These are phyloP conservation scores for Tiliacea citrago DNA, from an alignment of 2,888 invertebrate genomes.

Conservation along the genomic window DNA sequence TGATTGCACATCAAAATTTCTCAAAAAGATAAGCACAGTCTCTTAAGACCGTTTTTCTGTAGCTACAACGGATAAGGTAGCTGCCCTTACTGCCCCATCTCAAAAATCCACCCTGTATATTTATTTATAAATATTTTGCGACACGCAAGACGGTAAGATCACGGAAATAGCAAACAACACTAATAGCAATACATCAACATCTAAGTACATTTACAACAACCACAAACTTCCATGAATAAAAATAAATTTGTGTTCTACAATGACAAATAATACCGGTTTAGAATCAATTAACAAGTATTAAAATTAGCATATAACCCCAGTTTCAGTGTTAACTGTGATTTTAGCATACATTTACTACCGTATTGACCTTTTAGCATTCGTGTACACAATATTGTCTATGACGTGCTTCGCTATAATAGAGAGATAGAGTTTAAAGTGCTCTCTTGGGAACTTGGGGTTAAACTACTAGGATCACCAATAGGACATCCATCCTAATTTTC, in stretches of 20 bases:
- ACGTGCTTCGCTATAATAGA: background rate
- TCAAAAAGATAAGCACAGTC: no score
- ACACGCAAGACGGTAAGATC: background rate
- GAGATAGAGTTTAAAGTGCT: no score
- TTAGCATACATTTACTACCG: constrained; percentile 41
- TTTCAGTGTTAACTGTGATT: background rate
- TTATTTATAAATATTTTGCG: background rate
- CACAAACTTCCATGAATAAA: background rate
- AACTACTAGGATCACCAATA: background rate
- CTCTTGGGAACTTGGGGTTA: background rate
- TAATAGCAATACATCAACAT: constrained; percentile 1
- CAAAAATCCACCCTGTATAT: no score
- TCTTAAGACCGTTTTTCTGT: no score
- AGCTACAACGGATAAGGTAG: no score
- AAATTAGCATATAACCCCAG: constrained; percentile 20
- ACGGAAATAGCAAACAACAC: background rate
- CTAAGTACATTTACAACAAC: background rate
- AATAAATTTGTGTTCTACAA: constrained; percentile 9
- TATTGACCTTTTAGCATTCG: constrained; percentile 20
- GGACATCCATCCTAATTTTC: no score
- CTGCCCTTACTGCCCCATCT: no score
- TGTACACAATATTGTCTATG: background rate
- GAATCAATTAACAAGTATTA: constrained; percentile 9
- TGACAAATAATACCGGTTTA: background rate
- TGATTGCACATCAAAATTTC: no score